These are phyloP conservation scores for Hydropsyche betteni DNA, from an alignment of 2,888 invertebrate genomes.

Conservation along the genomic window DNA sequence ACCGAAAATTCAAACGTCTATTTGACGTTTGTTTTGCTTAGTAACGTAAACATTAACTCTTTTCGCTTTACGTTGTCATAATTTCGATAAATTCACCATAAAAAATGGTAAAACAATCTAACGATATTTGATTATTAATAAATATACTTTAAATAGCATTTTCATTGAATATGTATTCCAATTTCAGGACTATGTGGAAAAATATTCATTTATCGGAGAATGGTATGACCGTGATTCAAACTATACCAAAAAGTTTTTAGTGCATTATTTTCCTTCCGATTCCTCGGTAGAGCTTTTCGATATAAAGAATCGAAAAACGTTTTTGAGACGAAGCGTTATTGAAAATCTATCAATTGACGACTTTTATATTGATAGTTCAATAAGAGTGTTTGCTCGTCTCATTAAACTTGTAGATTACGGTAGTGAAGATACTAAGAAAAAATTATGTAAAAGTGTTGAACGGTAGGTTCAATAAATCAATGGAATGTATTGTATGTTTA, in stretches of 20 bases:
- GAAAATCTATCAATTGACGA: conserved; percentile 72
- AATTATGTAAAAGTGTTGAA: conserved; percentile 71
- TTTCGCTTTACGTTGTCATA: neutral
- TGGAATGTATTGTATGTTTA: neutral
- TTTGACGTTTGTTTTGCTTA: conserved; percentile 17
- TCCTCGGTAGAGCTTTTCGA: conserved; percentile 84
- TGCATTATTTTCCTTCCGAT: conserved; percentile 81
- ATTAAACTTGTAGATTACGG: conserved; percentile 79
- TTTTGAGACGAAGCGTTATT: conserved; percentile 74
- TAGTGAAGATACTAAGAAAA: conserved; percentile 72
- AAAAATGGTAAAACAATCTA: conserved; percentile 9
- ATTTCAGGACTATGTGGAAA: conserved; percentile 63
- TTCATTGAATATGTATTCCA: neutral
- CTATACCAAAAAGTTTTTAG: conserved; percentile 75
- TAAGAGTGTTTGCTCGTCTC: conserved; percentile 77
- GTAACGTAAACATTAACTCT: neutral
- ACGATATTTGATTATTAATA: neutral
- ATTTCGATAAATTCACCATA: neutral
- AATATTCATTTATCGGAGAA: conserved; percentile 76
- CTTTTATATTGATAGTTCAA: conserved; percentile 77
- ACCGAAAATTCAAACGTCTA: conserved; percentile 18
- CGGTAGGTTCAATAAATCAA: conserved; percentile 62
- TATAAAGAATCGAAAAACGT: conserved; percentile 69
- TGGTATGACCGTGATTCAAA: conserved; percentile 88
- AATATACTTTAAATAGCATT: neutral